Percentiles rank a stretch among this genome's conserved stretches.
Evolutionary conservation across 1,140 invertebrate genomes (phyloP).

Genomic region (Drosophila bipectinata): DNA sequence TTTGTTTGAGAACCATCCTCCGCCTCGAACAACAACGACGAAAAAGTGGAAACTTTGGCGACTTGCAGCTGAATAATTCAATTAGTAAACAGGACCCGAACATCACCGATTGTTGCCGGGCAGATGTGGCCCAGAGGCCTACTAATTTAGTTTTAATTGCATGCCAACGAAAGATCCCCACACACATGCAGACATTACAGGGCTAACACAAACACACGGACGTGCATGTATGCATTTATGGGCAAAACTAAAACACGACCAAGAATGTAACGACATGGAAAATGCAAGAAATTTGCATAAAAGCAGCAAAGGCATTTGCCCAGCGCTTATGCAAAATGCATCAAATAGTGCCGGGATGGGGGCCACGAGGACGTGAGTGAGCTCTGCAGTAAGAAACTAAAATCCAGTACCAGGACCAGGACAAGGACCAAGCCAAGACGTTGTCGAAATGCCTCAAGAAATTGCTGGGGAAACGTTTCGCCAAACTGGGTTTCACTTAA

Average conservation of each 20-base stretch:
- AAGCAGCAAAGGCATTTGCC: slow-evolving; percentile 80
- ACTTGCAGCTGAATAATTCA: slow-evolving; percentile 75
- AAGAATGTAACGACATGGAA: slow-evolving; percentile 81
- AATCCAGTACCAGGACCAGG: slow-evolving; percentile 39
- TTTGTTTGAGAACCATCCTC: slow-evolving; percentile 28
- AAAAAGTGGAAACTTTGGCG: slow-evolving; percentile 31
- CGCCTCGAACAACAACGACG: neutral
- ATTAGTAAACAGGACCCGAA: slow-evolving; percentile 60
- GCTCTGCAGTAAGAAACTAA: slow-evolving; percentile 51
- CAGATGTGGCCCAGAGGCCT: slow-evolving; percentile 66
- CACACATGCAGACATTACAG: slow-evolving; percentile 4
- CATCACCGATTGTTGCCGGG: slow-evolving; percentile 29
- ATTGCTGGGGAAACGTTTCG: slow-evolving; percentile 67
- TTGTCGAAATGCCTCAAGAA: slow-evolving; percentile 72
- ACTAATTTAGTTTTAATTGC: slow-evolving; percentile 82
- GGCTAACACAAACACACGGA: slow-evolving; percentile 8
- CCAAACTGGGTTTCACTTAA: slow-evolving; percentile 80
- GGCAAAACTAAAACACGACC: slow-evolving; percentile 44
- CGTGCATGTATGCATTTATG: slow-evolving; percentile 49
- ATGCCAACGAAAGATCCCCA: slow-evolving; percentile 50
- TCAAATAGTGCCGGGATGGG: slow-evolving; percentile 44
- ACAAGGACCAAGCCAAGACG: slow-evolving; percentile 42
- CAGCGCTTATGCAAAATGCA: slow-evolving; percentile 81
- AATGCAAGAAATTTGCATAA: slow-evolving; percentile 79
- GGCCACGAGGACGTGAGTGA: slow-evolving; percentile 2